Evolutionary conservation across 2,797 vertebrate genomes (phyloP).

Genomic region (Enteromius paludinosus): DNA sequence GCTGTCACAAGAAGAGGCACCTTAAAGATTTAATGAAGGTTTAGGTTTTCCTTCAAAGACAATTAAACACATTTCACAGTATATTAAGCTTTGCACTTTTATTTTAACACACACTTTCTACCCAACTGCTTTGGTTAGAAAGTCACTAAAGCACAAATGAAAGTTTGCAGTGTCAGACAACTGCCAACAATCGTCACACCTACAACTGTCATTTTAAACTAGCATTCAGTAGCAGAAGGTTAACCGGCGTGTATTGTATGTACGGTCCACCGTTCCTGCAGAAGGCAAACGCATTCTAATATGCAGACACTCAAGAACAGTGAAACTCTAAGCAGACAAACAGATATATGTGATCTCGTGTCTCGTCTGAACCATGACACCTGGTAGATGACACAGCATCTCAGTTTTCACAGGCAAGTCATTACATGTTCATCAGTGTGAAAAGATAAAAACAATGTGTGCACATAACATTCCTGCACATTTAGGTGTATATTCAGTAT

Average conservation of each 20-base stretch:
- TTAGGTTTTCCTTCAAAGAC: conserved; percentile 70
- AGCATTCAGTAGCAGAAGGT: background rate
- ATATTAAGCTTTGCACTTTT: conserved; percentile 53
- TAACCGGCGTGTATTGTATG: background rate
- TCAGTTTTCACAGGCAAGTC: conserved; percentile 70
- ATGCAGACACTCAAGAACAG: background rate
- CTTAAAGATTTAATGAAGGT: conserved; percentile 83
- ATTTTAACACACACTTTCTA: background rate
- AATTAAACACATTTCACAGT: conserved; percentile 62
- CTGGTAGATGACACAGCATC: conserved; percentile 66
- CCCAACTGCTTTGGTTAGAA: background rate
- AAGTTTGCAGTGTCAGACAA: background rate
- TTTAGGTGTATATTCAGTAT: background rate
- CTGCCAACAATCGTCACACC: background rate
- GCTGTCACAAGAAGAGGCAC: conserved; percentile 63
- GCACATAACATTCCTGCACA: background rate
- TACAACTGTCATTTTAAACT: conserved; percentile 8
- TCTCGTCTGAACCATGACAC: conserved; percentile 32
- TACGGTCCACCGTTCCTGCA: background rate
- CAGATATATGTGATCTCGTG: conserved; percentile 44
- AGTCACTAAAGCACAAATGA: background rate
- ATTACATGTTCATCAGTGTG: conserved; percentile 66
- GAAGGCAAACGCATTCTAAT: conserved; percentile 9
- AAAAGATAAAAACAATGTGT: background rate
- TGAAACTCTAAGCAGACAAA: conserved; percentile 32